Evolutionary conservation across 2,797 vertebrate genomes (phyloP).

Genomic region (Phoeniculus purpureus): DNA sequence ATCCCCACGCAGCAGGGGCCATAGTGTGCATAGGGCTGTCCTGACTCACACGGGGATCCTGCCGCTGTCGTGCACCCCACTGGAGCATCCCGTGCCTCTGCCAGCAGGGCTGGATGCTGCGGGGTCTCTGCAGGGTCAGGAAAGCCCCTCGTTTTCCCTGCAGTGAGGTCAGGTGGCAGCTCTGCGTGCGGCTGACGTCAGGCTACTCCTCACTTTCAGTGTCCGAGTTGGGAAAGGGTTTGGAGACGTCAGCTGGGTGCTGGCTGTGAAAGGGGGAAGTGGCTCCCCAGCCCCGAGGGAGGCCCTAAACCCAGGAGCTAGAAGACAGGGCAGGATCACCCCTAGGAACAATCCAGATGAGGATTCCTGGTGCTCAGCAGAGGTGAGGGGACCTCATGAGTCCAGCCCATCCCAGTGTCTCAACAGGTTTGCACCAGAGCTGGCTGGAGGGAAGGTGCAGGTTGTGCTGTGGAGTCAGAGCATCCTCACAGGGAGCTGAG

Average conservation of each 20-base stretch:
- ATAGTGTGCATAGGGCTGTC: background rate
- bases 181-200: background rate
- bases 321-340: background rate
- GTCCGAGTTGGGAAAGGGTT: background rate
- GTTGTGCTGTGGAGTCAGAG: background rate
- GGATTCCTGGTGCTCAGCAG: background rate
- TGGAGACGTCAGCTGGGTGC: background rate
- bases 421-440: accelerated
- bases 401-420: accelerated
- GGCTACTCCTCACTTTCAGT: accelerated
- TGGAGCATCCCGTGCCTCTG: accelerated
- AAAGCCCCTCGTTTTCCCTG: accelerated
- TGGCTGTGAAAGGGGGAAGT: background rate
- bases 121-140: background rate
- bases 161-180: background rate
- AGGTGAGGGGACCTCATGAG: accelerated
- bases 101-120: background rate
- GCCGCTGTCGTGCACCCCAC: background rate
- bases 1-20: background rate
- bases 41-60: background rate
- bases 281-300: too few species aligned
- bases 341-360: background rate
- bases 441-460: background rate
- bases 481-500: background rate
- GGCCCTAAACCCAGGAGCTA: too few species aligned